These are phyloP conservation scores for Nothocercus julius DNA, from an alignment of 2,113 vertebrate genomes.

Conservation along the genomic window DNA sequence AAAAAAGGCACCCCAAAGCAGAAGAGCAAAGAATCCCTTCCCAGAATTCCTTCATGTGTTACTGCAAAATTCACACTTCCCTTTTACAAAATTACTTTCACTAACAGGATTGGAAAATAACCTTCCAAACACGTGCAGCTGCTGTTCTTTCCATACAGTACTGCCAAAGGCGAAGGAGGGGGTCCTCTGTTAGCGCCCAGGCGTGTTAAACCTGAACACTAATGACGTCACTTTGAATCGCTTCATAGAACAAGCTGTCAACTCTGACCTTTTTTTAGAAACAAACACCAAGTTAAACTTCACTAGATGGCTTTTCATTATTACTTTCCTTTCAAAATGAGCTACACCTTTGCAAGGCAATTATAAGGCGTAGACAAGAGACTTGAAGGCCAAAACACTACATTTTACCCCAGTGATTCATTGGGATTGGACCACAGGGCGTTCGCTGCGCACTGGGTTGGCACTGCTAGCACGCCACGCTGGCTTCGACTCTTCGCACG, in stretches of 20 bases:
- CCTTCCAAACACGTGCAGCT: not conserved
- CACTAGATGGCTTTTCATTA: not conserved
- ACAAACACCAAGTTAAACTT: not conserved
- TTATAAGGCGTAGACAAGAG: slow-evolving; percentile 14
- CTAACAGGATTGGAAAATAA: slow-evolving; percentile 22
- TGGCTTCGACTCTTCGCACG: not conserved
- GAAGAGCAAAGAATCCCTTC: not conserved
- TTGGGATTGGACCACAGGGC: not conserved
- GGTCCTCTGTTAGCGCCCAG: not conserved
- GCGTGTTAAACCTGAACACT: not conserved
- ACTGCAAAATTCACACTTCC: slow-evolving; percentile 33
- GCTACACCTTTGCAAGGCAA: slow-evolving; percentile 16
- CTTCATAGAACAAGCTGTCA: not conserved
- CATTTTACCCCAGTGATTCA: not conserved
- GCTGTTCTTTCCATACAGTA: not conserved
- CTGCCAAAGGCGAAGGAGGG: not conserved
- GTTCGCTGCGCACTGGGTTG: not conserved
- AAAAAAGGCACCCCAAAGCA: not conserved
- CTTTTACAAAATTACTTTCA: slow-evolving; percentile 53
- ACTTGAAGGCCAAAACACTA: slow-evolving; percentile 49
- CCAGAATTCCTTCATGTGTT: fast-evolving
- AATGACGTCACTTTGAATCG: not conserved
- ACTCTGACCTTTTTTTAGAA: not conserved
- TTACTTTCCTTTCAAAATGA: slow-evolving; percentile 14
- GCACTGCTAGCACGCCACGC: not conserved